These are phyloP conservation scores for Gadopsis marmoratus DNA, from an alignment of 2,797 vertebrate genomes.

Conservation along the genomic window DNA sequence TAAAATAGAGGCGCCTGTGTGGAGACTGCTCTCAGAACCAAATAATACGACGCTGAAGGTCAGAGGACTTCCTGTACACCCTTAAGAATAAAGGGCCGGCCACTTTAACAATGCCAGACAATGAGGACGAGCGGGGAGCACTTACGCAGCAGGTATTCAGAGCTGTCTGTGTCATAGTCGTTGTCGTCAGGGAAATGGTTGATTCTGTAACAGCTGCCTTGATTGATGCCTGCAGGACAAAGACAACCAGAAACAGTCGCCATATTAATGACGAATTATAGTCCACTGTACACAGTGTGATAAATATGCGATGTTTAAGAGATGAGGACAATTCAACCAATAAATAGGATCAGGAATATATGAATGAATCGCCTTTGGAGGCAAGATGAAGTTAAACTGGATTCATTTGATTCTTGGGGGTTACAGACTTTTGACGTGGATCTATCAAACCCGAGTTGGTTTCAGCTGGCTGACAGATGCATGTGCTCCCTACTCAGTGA, in stretches of 20 bases:
- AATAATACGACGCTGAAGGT: constrained; percentile 7
- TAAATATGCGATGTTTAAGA: background rate
- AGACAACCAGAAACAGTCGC: constrained; percentile 22
- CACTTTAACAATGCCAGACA: background rate
- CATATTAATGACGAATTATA: background rate
- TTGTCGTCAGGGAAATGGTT: constrained; percentile 99
- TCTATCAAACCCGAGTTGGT: constrained; percentile 21
- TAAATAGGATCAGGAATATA: background rate
- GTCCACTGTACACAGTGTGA: background rate
- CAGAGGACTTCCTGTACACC: background rate
- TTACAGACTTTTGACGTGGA: constrained; percentile 1
- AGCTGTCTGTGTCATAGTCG: constrained; percentile 98
- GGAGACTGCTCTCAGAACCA: background rate
- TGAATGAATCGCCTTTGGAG: background rate
- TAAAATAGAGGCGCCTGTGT: background rate
- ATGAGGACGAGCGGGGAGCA: constrained; percentile 46
- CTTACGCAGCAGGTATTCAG: constrained; percentile 98
- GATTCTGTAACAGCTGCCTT: constrained; percentile 97
- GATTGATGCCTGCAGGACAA: constrained; percentile 90
- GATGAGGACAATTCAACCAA: background rate
- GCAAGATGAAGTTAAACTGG: background rate
- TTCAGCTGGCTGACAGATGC: constrained; percentile 11
- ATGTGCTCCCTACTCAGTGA: background rate
- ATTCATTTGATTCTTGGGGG: constrained; percentile 4
- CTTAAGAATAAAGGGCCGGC: background rate